Conservation (phyloP, 1,140 invertebrate genomes). For the Ceratosolen fusciceps region DNA sequence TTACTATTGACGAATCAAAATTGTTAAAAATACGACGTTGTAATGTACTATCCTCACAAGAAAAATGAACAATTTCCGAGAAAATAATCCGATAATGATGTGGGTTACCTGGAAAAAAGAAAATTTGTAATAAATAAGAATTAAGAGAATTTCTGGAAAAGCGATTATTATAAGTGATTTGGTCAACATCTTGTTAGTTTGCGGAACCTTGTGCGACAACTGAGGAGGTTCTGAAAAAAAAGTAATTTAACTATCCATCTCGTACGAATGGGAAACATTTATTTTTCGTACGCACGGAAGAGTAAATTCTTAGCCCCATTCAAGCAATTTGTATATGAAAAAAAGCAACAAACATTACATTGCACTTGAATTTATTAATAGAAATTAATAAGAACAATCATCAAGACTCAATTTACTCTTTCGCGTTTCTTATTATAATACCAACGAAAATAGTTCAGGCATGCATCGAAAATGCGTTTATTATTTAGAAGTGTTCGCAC, state of each 20-base stretch:
- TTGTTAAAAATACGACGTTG: not conserved
- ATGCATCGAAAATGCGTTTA: not conserved
- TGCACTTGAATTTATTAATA: not conserved
- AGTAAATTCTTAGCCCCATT: conserved; percentile 16
- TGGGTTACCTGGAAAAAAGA: not conserved
- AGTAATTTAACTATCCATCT: conserved; percentile 36
- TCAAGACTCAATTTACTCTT: conserved; percentile 5
- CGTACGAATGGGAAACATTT: conserved; percentile 42
- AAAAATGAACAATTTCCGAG: not conserved
- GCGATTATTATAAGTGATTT: conserved; percentile 1
- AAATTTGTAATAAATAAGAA: conserved; percentile 12
- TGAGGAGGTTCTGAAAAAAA: conserved; percentile 21
- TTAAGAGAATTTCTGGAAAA: conserved; percentile 20
- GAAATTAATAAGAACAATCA: conserved; percentile 16
- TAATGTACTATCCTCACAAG: not conserved
- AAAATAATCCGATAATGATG: not conserved
- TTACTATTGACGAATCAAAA: conserved; percentile 15
- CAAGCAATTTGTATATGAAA: not conserved
- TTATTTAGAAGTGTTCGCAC: conserved; percentile 34
- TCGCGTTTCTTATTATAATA: conserved; percentile 37
- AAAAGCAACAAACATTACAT: conserved; percentile 4
- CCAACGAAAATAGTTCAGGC: conserved; percentile 8
- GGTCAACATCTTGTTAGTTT: conserved; percentile 32
- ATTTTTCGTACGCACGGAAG: conserved; percentile 44
- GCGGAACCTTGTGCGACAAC: conserved; percentile 38